These are phyloP conservation scores for Typhlomys cinereus DNA, from an alignment of 2,113 vertebrate genomes.

Conservation along the genomic window DNA sequence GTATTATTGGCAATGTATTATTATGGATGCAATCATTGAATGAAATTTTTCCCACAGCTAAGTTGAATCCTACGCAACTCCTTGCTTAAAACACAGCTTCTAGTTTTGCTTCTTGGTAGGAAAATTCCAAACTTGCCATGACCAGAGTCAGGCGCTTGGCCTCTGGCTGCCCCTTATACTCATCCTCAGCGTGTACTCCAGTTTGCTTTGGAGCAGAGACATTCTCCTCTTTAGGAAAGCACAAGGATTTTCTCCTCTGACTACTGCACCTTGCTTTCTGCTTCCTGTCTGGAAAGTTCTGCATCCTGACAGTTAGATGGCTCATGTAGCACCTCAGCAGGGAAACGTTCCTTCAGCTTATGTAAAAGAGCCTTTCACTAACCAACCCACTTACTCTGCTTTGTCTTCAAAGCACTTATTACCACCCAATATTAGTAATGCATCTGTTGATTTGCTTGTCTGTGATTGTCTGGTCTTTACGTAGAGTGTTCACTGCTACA, in stretches of 20 bases:
- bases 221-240: background rate
- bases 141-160: background rate
- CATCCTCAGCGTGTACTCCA: background rate
- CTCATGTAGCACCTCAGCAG: background rate
- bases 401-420: background rate
- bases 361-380: background rate
- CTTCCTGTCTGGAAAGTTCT: background rate
- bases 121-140: background rate
- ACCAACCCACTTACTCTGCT: background rate
- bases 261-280: background rate
- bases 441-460: background rate
- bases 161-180: background rate
- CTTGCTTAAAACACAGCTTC: background rate
- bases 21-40: accelerated
- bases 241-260: background rate
- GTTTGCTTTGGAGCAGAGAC: background rate
- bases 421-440: background rate
- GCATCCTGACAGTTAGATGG: background rate
- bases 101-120: background rate
- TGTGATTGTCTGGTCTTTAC: background rate
- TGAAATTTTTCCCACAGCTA: background rate
- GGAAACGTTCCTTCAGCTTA: background rate
- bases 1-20: background rate
- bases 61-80: background rate
- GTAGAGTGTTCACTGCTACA: background rate